A percentile compares a stretch with the other conserved stretches of the same genome.
Evolutionary conservation across 2,888 invertebrate species (phyloP).

Genomic region (Caenorhabditis auriculariae): DNA sequence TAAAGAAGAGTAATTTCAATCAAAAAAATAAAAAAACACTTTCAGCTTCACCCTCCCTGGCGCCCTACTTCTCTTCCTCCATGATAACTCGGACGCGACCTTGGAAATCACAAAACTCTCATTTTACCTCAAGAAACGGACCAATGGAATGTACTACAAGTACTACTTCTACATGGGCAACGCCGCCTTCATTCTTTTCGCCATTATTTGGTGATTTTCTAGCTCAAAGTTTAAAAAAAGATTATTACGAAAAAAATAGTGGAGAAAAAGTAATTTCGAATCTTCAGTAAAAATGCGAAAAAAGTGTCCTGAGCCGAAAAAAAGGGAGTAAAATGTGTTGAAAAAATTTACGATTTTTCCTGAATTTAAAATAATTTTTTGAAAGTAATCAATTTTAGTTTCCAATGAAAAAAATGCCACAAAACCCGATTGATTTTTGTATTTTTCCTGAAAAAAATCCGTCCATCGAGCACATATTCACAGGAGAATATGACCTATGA

Average conservation of each 20-base stretch:
- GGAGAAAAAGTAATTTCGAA: too few species aligned
- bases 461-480: too few species aligned
- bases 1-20: not conserved
- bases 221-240: not conserved
- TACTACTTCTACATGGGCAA: constrained; percentile 41
- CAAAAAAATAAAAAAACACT: not conserved
- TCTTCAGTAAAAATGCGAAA: too few species aligned
- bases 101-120: constrained; percentile 53
- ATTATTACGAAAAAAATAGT: not conserved
- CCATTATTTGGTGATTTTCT: constrained; percentile 36
- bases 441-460: too few species aligned
- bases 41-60: constrained; percentile 49
- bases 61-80: constrained; percentile 48
- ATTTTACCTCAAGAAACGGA: constrained; percentile 46
- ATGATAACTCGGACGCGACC: constrained; percentile 52
- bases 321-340: too few species aligned
- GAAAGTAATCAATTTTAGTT: too few species aligned
- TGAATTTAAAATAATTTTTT: too few species aligned
- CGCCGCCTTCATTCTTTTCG: constrained; percentile 47
- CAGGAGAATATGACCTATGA: too few species aligned
- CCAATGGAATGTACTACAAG: constrained; percentile 44
- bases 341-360: too few species aligned
- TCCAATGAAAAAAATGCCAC: too few species aligned
- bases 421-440: too few species aligned
- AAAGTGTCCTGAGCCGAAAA: too few species aligned